Evolutionary conservation across 1,140 invertebrate species (phyloP), one percentile per base, ranked within the genome.

Genomic region (Cephus cinctus): DNA sequence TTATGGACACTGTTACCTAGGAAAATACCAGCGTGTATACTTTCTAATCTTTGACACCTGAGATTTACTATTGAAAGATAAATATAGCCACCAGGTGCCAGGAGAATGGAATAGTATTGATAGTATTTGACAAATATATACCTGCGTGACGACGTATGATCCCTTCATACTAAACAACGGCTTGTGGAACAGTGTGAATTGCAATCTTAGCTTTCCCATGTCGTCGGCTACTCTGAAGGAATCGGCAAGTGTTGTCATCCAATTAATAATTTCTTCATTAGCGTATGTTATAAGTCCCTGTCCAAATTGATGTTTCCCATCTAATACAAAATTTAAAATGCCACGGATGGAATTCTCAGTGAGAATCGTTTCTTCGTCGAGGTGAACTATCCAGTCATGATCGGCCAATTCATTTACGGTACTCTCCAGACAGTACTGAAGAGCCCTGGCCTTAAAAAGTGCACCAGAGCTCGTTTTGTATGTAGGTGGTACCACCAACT

Each of bases 281-380:
- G 95, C 95, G 79, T 98, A 99, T 3, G 95, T 98, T 44, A 99
- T 98, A 8, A 98, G 80, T 2, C 96, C 96, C 80, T 99, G 96
- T 0, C 96, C 96, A 79, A 98, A 98, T 49, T 94, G 88, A 77
- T 97, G 90, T 71, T 92, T 94, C 0, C 94, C 95, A 76, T 97
- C 92, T 32, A 89, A 77, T 15, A 96, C 91, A 83, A 98, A 98
- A 68, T 98, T 98, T 11, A 98, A 75, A 58, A 98, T 94, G 8
- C 96, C 96, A 25, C 85, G 78, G 40, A 92, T 83, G 15, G 91
- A 89, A 71, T 96, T 94, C 64, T 94, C 91, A 3, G 96, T 98
- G 1, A 98, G 76, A 21, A 98, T 70, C 0, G 96, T 98, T 75
- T 98, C 96, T 78, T 98, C 96, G 71, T 99, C 96, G 12, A 98